These are phyloP conservation scores for Ceramica pisi DNA, from an alignment of 2,888 invertebrate genomes.

Conservation along the genomic window DNA sequence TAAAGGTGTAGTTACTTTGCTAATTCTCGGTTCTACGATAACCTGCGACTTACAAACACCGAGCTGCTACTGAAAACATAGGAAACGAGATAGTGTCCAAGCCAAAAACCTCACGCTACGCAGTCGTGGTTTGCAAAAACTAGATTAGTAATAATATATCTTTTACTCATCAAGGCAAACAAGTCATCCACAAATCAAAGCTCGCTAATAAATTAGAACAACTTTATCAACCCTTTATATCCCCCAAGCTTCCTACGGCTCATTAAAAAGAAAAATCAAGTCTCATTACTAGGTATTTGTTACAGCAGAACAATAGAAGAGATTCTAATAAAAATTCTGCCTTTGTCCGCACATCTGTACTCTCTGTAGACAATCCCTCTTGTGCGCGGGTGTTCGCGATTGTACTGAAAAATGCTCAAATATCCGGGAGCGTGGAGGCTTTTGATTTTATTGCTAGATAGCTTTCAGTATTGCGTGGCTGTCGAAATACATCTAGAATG, in stretches of 20 bases:
- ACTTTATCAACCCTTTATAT: constrained; percentile 47
- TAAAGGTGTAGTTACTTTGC: no score
- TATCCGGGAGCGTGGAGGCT: constrained; percentile 8
- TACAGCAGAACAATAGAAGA: constrained; percentile 49
- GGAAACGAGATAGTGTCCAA: no score
- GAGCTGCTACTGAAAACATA: no score
- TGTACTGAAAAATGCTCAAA: constrained; percentile 52
- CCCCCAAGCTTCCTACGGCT: constrained; percentile 22
- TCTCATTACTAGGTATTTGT: constrained; percentile 55
- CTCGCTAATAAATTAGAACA: constrained; percentile 39
- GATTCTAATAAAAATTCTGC: constrained; percentile 58
- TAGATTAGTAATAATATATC: no score
- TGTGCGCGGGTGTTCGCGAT: constrained; percentile 26
- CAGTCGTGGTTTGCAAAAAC: no score
- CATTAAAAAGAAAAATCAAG: constrained; percentile 59
- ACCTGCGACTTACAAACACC: no score
- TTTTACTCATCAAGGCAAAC: not conserved
- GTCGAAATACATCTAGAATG: not conserved
- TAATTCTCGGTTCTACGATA: no score
- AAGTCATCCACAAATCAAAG: constrained; percentile 18
- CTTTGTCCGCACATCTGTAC: constrained; percentile 46
- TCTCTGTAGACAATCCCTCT: constrained; percentile 31
- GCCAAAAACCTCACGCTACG: no score
- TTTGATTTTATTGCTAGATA: constrained; percentile 21
- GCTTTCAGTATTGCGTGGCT: constrained; percentile 11